phyloP scores from a whole-genome alignment of 2,113 vertebrate genomes.

The Physeter macrocephalus region DNA sequence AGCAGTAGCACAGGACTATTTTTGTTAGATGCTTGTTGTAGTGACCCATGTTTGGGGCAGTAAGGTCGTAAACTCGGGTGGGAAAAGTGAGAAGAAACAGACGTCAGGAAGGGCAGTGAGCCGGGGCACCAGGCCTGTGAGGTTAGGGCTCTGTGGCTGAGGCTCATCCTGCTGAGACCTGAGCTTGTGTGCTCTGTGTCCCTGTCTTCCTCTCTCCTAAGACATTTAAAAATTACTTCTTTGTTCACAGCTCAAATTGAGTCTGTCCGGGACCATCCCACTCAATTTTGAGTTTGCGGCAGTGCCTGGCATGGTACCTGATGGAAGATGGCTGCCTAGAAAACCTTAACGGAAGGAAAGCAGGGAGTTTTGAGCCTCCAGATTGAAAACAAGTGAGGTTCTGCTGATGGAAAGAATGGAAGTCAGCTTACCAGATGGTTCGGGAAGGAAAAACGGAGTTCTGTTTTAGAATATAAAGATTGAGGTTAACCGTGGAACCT shows the following conservation, averaged over 20 bases:
- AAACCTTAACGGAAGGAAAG: neutral
- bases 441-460: neutral
- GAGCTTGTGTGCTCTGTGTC: neutral
- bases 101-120: neutral
- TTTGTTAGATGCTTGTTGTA: neutral
- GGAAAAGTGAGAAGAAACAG: neutral
- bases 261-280: neutral
- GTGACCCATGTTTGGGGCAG: neutral
- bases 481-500: neutral
- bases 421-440: neutral
- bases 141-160: rapidly evolving
- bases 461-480: neutral
- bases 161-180: neutral
- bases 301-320: neutral
- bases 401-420: neutral
- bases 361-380: neutral
- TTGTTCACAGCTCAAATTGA: neutral
- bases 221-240: neutral
- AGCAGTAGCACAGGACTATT: too few relatives aligned
- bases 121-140: neutral
- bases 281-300: neutral
- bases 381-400: neutral
- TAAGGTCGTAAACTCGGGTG: rapidly evolving
- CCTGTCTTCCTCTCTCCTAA: neutral
- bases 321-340: too few relatives aligned